A percentile compares a stretch with the other conserved stretches of the same genome.
phyloP scores from a whole-genome alignment of 2,113 vertebrate species.

The Mus musculus region DNA sequence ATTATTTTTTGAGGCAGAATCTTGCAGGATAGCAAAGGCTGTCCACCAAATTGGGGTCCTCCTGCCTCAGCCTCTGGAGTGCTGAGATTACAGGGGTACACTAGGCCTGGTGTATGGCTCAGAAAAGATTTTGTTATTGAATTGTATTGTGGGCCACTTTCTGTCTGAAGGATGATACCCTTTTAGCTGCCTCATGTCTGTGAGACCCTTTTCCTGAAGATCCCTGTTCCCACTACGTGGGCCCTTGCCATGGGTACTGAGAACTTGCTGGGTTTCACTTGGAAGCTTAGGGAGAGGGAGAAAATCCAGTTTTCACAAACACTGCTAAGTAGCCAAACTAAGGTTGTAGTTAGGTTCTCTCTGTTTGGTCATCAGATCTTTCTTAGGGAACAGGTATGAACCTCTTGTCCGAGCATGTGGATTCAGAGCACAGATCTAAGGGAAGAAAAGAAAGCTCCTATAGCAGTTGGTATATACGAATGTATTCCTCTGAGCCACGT shows the following conservation, averaged over 20 bases:
- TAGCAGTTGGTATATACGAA: not conserved
- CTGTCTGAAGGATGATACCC: not conserved
- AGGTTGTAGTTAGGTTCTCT: constrained; percentile 1
- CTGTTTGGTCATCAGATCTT: not conserved
- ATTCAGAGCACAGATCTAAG: not conserved
- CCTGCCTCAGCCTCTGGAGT: not conserved
- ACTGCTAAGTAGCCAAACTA: not conserved
- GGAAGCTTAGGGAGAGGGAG: not conserved
- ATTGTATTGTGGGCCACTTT: not conserved
- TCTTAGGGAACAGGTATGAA: not conserved
- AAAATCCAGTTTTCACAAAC: constrained; percentile 6
- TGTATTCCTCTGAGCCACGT: not conserved
- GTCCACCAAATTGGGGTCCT: not conserved
- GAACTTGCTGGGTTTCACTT: not conserved
- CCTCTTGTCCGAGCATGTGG: not conserved
- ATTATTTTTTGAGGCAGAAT: not conserved
- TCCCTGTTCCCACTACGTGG: not conserved
- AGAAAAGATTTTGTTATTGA: constrained; percentile 45
- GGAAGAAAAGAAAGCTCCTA: not conserved
- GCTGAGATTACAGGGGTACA: not conserved
- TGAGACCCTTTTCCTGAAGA: constrained; percentile 15
- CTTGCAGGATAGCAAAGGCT: not conserved
- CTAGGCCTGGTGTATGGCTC: not conserved
- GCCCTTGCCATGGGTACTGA: not conserved
- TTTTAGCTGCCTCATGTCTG: not conserved